A percentile compares a stretch with the other conserved stretches of the same genome.
Evolutionary conservation across 2,888 invertebrate species (phyloP).

Genomic region (Platycheirus albimanus): DNA sequence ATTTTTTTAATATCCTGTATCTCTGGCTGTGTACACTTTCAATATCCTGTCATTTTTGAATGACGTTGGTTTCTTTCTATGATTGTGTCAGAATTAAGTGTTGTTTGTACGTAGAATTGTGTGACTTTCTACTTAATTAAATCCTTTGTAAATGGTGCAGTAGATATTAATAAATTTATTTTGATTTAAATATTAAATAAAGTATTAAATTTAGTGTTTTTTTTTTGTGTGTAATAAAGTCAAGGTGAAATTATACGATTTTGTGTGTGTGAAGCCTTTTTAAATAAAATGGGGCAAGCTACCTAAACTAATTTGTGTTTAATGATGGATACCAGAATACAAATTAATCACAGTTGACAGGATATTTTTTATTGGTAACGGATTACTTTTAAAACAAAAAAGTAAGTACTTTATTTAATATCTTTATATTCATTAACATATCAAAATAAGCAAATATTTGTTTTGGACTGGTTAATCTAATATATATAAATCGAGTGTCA

Average conservation of each 20-base stretch:
- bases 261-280: not conserved
- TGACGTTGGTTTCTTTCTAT: conserved; percentile 13
- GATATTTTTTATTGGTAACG: conserved; percentile 32
- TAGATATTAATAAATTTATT: conserved; percentile 10
- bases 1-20: conserved; percentile 70
- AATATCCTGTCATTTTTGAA: conserved; percentile 62
- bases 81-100: not conserved
- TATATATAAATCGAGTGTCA: too few species aligned
- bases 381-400: conserved; percentile 30
- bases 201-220: not conserved
- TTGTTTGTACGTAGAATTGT: conserved; percentile 21
- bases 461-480: too few species aligned
- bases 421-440: too few species aligned
- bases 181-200: not conserved
- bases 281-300: conserved; percentile 14
- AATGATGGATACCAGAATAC: conserved; percentile 48
- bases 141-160: not conserved
- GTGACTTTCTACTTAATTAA: conserved; percentile 32
- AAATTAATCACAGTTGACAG: conserved; percentile 58
- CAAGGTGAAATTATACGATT: not conserved
- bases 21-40: conserved; percentile 54
- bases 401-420: conserved; percentile 42
- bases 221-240: too few species aligned
- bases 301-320: conserved; percentile 28
- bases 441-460: too few species aligned